phyloP scores from a whole-genome alignment of 1,140 invertebrate genomes.

The Hylaeus anthracinus region DNA sequence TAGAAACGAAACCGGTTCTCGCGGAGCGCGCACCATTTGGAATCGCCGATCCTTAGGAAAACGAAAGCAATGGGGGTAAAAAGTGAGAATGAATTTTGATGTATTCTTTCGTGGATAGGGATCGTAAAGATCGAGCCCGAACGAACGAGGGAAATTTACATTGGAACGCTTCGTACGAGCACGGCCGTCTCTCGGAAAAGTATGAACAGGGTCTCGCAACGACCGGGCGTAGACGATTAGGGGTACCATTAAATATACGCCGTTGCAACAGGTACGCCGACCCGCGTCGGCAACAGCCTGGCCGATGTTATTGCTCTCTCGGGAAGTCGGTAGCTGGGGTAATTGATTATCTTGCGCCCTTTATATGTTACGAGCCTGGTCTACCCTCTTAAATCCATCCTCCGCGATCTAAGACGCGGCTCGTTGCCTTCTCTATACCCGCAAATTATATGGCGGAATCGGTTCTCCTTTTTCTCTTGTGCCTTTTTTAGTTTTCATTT shows the following conservation, averaged over 20 bases:
- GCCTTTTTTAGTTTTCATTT: slow-evolving; percentile 29
- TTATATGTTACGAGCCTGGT: slow-evolving; percentile 61
- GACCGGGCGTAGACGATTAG: slow-evolving; percentile 66
- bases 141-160: slow-evolving; percentile 27
- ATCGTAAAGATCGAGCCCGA: not conserved
- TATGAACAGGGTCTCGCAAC: slow-evolving; percentile 35
- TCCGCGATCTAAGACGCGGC: slow-evolving; percentile 58
- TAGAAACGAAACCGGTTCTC: too few species aligned
- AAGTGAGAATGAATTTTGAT: not conserved
- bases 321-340: slow-evolving; percentile 72
- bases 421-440: slow-evolving; percentile 59
- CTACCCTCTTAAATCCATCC: slow-evolving; percentile 66
- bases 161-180: not conserved
- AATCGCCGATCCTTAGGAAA: too few species aligned
- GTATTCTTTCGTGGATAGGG: not conserved
- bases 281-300: slow-evolving; percentile 51
- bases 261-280: slow-evolving; percentile 62
- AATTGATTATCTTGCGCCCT: slow-evolving; percentile 76
- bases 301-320: slow-evolving; percentile 64
- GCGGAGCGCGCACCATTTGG: too few species aligned
- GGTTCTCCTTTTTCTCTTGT: slow-evolving; percentile 19
- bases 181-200: slow-evolving; percentile 38
- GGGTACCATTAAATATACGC: slow-evolving; percentile 64
- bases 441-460: slow-evolving; percentile 66
- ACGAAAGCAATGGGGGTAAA: too few species aligned